phyloP scores from a whole-genome alignment of 2,888 invertebrate species.

The Zootermopsis nevadensis region DNA sequence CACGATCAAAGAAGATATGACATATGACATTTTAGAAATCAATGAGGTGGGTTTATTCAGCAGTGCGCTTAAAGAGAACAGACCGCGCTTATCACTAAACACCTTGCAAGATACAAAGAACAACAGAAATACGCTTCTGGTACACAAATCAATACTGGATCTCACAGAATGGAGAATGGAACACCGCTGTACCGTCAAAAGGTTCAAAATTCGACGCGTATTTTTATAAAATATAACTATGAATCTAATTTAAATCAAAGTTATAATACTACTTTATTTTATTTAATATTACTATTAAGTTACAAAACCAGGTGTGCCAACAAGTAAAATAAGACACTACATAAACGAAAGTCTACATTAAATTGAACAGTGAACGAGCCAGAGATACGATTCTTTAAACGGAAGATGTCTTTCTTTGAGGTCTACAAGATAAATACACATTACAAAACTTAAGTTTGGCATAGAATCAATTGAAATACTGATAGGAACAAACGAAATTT shows the following conservation, averaged over 20 bases:
- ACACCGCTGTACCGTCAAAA: no score
- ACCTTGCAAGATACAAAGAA: not conserved
- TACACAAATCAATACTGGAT: not conserved
- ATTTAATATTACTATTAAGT: no score
- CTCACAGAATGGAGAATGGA: not conserved
- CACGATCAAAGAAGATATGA: not conserved
- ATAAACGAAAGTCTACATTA: no score
- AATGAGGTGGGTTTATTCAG: not conserved
- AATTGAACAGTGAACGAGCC: no score
- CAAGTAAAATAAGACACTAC: no score
- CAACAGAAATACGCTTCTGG: not conserved
- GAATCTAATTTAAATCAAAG: no score
- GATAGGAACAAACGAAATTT: not conserved
- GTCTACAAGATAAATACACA: not conserved
- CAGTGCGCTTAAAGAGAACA: not conserved
- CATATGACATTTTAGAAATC: slow-evolving; percentile 11
- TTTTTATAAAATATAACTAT: no score
- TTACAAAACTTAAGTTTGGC: not conserved
- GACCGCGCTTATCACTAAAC: not conserved
- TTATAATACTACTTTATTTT: no score
- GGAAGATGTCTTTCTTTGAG: not conserved
- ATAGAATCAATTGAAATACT: not conserved
- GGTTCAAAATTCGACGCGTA: no score
- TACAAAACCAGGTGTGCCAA: no score
- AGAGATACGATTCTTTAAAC: no score